phyloP scores from a whole-genome alignment of 2,797 vertebrate genomes.

The Ctenopoma kingsleyae region DNA sequence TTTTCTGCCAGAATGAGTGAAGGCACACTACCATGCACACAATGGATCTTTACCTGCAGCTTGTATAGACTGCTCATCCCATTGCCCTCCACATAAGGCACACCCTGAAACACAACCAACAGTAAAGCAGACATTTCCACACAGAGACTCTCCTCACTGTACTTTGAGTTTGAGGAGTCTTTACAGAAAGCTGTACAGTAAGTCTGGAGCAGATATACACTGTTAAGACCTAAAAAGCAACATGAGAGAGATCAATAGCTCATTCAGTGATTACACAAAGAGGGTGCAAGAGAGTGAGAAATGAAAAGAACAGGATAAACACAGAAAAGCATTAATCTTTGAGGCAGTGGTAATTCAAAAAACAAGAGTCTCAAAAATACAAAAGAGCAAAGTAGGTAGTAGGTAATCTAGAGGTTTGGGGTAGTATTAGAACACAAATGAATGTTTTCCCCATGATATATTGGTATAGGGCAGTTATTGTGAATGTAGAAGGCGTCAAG shows the following conservation, averaged over 20 bases:
- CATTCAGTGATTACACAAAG: constrained; percentile 66
- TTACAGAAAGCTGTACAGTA: constrained; percentile 55
- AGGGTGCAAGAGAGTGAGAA: constrained; percentile 27
- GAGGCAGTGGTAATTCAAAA: constrained; percentile 46
- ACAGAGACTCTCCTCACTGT: constrained; percentile 6
- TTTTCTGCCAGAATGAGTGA: constrained; percentile 37
- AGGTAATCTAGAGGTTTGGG: constrained; percentile 44
- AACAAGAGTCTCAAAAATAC: constrained; percentile 41
- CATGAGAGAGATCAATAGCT: constrained; percentile 73
- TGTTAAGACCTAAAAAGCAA: constrained; percentile 73
- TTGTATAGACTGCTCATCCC: constrained; percentile 99
- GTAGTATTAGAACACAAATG: constrained; percentile 51
- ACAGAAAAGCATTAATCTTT: constrained; percentile 46
- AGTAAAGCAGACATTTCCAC: constrained; percentile 44
- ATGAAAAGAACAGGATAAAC: constrained; percentile 28
- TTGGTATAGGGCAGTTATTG: constrained; percentile 57
- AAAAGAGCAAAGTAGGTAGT: constrained; percentile 48
- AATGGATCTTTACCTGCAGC: constrained; percentile 90
- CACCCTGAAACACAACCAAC: constrained; percentile 84
- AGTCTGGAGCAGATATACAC: constrained; percentile 49
- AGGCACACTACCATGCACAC: constrained; percentile 2
- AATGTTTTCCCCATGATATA: constrained; percentile 60
- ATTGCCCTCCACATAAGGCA: constrained; percentile 89
- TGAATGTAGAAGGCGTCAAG: constrained; percentile 70
- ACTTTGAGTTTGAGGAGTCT: constrained; percentile 38